phyloP scores from a whole-genome alignment of 2,888 invertebrate species.

The Cosmia pyralina region DNA sequence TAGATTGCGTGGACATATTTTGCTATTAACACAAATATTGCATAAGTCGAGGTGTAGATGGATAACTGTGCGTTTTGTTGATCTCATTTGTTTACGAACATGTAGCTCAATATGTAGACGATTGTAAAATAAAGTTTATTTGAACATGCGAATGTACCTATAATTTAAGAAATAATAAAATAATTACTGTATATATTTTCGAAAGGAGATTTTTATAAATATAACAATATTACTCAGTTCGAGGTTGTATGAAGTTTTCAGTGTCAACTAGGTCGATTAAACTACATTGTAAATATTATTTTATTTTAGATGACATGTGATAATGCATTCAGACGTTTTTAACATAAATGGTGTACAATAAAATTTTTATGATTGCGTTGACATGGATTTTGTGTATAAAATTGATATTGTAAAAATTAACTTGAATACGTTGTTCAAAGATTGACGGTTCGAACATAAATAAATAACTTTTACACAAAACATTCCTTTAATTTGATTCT shows the following conservation, averaged over 20 bases:
- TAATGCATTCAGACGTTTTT: conserved; percentile 86
- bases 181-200: conserved; percentile 86
- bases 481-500: conserved; percentile 49
- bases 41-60: conserved; percentile 69
- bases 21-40: conserved; percentile 71
- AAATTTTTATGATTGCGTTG: conserved; percentile 88
- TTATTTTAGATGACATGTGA: conserved; percentile 84
- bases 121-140: conserved; percentile 84
- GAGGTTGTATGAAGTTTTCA: conserved; percentile 82
- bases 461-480: conserved; percentile 88
- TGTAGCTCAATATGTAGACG: conserved; percentile 88
- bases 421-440: conserved; percentile 87
- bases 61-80: conserved; percentile 84
- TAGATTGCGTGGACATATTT: conserved; percentile 73
- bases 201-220: conserved; percentile 87
- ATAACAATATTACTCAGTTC: conserved; percentile 82
- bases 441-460: conserved; percentile 88
- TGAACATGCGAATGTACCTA: conserved; percentile 82
- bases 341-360: conserved; percentile 85
- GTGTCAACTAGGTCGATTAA: conserved; percentile 79
- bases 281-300: conserved; percentile 84
- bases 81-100: conserved; percentile 88
- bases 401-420: conserved; percentile 89
- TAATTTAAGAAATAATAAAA: conserved; percentile 84
- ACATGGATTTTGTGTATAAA: conserved; percentile 86